Base-by-base conservation (phyloP, 2,113 vertebrate genomes). In the Oryzias woworae region DNA sequence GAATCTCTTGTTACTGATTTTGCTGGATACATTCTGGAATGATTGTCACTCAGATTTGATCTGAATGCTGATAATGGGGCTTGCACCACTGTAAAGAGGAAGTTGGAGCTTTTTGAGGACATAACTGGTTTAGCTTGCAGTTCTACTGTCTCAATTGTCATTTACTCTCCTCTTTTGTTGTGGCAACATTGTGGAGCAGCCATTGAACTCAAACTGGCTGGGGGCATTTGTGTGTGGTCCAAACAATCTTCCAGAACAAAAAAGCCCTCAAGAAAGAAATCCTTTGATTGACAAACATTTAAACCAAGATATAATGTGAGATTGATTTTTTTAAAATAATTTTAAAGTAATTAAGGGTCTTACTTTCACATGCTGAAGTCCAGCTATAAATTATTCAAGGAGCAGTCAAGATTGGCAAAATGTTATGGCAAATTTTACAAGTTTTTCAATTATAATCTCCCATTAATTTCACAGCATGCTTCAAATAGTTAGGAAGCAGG, bases 131-230 rank as follows among this genome's bases (percentile, higher is more conserved):
- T 41, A 46, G 4, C 41, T 44, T 15, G 8, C 54, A 26, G 43
- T 22, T 61, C 7, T 1, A 1, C 7, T 0, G 15, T 18, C 44
- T 58, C 22, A 14, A 31, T 18, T 60, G 47, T 65, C 5, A 7
- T 36, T 10, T 41, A 46, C 24, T 23, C 36, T 51, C 51, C 23
- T 58, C n/a, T 52, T 61, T 20, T 88, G 75, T 88, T 88, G 69
- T 81, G 78, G 44, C 60, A 88, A 86, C 77, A 85, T 18, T 2
- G 20, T 31, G 13, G 14, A 56, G 51, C 62, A 66, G 42, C 42
- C 36, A 15, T 14, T 1, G 8, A 45, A 20, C 24, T 62, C 4
- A 2, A 49, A 28, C 6, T 52, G 36, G 20, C 18, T 58, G 48
- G 1, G 24, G 53, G 50, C 1, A 1, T 42, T 14, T 81, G 80